Evolutionary conservation across 35 echinoderm and acorn worm genomes (phyloP).

Genomic region (Antedon bifida): DNA sequence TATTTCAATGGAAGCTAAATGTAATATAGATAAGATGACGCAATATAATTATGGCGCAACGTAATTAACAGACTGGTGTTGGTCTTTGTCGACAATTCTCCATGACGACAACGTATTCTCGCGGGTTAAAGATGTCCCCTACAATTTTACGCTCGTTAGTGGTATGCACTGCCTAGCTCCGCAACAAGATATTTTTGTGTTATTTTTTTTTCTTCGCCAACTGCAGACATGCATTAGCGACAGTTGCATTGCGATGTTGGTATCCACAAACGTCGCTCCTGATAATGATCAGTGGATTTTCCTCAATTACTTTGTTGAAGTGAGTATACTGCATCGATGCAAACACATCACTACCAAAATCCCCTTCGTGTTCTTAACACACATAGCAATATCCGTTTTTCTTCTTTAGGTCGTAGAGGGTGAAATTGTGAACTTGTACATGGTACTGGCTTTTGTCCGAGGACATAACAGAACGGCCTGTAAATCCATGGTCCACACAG

Average conservation of each 20-base stretch:
- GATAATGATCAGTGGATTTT: not conserved
- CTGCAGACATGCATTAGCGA: not conserved
- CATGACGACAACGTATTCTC: not conserved
- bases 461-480: constrained; percentile 25
- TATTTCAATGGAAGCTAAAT: too few relatives aligned
- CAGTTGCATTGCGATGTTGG: constrained; percentile 14
- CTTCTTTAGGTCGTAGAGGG: constrained; percentile 3
- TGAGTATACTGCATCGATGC: constrained; percentile 11
- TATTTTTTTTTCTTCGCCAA: not conserved
- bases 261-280: constrained; percentile 33
- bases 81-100: not conserved
- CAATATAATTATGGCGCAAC: too few relatives aligned
- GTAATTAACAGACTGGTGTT: too few relatives aligned
- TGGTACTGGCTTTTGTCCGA: constrained; percentile 14
- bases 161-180: constrained; percentile 21
- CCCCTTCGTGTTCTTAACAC: constrained; percentile 1
- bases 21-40: too few relatives aligned
- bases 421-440: constrained; percentile 35
- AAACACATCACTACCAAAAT: constrained; percentile 12
- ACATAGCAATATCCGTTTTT: constrained; percentile 19
- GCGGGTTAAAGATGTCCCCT: not conserved
- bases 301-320: not conserved
- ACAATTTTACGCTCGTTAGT: not conserved
- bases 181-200: constrained; percentile 16
- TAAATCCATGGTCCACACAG: constrained; percentile 15